These are phyloP conservation scores for Heterodera schachtii DNA, from an alignment of 1,140 invertebrate species.

Conservation along the genomic window DNA sequence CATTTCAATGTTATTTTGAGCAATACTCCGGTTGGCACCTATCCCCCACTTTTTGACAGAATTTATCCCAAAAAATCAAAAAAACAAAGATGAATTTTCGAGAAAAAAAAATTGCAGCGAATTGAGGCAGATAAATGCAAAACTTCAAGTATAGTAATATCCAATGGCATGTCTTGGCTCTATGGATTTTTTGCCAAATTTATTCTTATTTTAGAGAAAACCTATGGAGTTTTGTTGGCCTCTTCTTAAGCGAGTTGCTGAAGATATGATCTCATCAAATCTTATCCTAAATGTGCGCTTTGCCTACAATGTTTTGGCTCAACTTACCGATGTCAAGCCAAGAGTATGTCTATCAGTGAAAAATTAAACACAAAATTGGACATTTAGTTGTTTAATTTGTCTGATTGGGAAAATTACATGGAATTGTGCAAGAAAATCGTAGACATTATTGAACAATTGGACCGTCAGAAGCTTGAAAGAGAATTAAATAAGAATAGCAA, in stretches of 20 bases:
- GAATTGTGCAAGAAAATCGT: neutral
- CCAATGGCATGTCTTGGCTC: too few relatives aligned
- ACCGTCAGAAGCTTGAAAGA: neutral
- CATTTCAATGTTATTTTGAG: neutral
- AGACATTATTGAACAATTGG: neutral
- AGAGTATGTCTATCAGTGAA: neutral
- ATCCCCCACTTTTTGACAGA: too few relatives aligned
- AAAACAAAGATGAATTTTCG: too few relatives aligned
- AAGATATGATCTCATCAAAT: slow-evolving; percentile 7
- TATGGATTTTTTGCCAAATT: too few relatives aligned
- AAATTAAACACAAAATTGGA: neutral
- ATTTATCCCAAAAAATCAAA: too few relatives aligned
- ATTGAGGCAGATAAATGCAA: too few relatives aligned
- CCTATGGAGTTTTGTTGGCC: slow-evolving; percentile 27
- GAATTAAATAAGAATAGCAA: neutral
- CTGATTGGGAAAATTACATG: neutral
- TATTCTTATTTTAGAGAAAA: slow-evolving; percentile 17
- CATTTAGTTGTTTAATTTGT: slow-evolving; percentile 10
- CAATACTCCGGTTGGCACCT: too few relatives aligned
- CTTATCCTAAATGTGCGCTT: neutral
- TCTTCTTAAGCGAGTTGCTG: slow-evolving; percentile 5
- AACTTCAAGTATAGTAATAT: too few relatives aligned
- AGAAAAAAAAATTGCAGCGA: too few relatives aligned
- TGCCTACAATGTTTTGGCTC: neutral
- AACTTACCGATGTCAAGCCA: slow-evolving; percentile 18